Evolutionary conservation across 2,888 invertebrate genomes (phyloP), one percentile per base, ranked within the genome.

Genomic region (Scaptodrosophila latifasciaeformis): DNA sequence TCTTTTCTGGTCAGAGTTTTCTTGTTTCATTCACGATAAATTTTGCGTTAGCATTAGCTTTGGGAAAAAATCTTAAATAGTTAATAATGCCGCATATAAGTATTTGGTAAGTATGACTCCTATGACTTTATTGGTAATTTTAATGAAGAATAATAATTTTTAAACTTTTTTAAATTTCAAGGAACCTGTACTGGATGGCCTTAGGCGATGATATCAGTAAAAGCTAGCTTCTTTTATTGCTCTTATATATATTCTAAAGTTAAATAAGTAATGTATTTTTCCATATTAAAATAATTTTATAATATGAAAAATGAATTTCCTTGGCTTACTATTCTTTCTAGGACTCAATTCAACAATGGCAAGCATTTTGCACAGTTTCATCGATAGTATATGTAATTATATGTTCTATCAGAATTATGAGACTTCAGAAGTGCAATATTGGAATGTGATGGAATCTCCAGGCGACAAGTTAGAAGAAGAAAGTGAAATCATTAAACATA

Each of bases 21-120:
- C 87, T 92, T 54, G 92, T 92, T 4, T 92, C 92, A 2, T 92
- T 92, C 76, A 92, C 92, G 92, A 92, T 92, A 70, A 92, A 92
- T 82, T 87, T 92, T 64, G 90, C 92, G 1, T 89, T 92, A 62
- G 91, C 91, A 4, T 92, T 92, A 92, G 90, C 89, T 13, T 1
- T 4, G 6, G 17, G 2, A 10, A n/a, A 19, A 1, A 21, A n/a
- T 2, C 27, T 24, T 21, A 27, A 7, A 21, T 31, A 12, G 10
- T 7, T 15, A 47, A 1, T 9, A 29, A 44, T 10, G 9, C n/a
- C 6, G 17, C 10, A 3, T 12, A 29, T 15, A 29, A 29, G n/a
- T 13, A 27, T 43, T 2, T 13, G 5, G 10, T 17, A 6, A 29
- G 2, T n/a, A n/a, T n/a, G n/a, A n/a, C n/a, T 13, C 13, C 5